A percentile compares a stretch with the other conserved stretches of the same genome.
These are phyloP conservation scores for Phalacrocorax brasilianus DNA, from an alignment of 2,113 vertebrate species.

Conservation along the genomic window DNA sequence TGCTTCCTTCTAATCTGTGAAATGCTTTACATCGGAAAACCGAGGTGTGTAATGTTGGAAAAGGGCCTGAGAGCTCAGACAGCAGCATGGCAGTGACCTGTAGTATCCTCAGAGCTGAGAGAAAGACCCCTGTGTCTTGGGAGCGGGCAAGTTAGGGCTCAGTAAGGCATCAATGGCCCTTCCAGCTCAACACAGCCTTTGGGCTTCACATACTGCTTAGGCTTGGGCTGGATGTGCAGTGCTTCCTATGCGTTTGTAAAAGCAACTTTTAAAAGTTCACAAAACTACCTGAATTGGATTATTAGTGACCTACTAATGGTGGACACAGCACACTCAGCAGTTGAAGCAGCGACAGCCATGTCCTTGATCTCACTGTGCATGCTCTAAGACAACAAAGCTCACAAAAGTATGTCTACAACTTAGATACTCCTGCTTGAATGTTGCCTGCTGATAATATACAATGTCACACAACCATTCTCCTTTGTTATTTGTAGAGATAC, in stretches of 20 bases:
- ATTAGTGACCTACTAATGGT: neutral
- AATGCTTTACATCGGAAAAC: neutral
- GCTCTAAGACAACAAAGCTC: neutral
- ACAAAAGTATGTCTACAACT: neutral
- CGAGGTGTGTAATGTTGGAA: accelerated
- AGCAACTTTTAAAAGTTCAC: neutral
- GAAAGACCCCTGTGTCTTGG: neutral
- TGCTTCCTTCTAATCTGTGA: neutral
- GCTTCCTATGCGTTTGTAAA: accelerated
- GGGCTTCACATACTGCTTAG: accelerated
- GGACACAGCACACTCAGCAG: neutral
- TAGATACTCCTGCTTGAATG: neutral
- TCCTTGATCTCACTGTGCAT: neutral
- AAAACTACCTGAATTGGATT: neutral
- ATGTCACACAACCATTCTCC: neutral
- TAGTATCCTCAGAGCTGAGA: neutral
- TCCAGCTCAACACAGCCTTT: neutral
- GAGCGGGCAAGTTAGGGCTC: neutral
- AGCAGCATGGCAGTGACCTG: neutral
- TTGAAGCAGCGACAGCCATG: neutral
- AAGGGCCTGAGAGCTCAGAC: neutral
- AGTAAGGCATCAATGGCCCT: accelerated
- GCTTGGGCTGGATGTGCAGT: neutral
- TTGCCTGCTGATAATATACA: neutral
- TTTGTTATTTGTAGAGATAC: neutral